Percentiles rank a stretch among this genome's conserved stretches.
phyloP scores from a whole-genome alignment of 2,113 vertebrate genomes.

The Peromyscus californicus region DNA sequence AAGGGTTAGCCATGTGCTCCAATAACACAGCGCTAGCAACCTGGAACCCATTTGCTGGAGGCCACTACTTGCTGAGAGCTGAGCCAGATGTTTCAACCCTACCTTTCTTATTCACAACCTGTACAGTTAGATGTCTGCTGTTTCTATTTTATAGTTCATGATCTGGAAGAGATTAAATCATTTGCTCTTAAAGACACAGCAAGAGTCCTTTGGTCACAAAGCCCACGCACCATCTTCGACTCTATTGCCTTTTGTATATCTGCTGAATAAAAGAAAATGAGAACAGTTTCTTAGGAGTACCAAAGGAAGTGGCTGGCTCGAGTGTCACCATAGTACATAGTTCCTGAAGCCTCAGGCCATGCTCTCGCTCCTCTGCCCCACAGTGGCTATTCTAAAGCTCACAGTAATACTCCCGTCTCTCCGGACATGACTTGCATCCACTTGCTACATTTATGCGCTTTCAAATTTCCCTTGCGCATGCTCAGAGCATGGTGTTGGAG shows the following conservation, averaged over 20 bases:
- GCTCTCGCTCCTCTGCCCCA: neutral
- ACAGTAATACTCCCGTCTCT: neutral
- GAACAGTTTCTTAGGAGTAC: neutral
- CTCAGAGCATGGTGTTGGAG: conserved; percentile 71
- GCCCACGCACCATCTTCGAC: neutral
- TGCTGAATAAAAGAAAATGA: conserved; percentile 30
- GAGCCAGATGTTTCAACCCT: neutral
- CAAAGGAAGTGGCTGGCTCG: neutral
- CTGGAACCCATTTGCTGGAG: neutral
- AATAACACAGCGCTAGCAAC: neutral
- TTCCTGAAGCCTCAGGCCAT: conserved; percentile 36
- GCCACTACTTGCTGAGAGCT: conserved; percentile 6
- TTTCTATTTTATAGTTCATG: conserved; percentile 20
- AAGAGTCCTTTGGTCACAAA: neutral
- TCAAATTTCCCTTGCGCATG: conserved; percentile 71
- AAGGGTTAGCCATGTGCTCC: neutral
- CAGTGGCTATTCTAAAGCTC: neutral
- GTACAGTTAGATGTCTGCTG: conserved; percentile 10
- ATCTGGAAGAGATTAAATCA: neutral
- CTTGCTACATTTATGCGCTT: conserved; percentile 64
- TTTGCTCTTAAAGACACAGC: neutral
- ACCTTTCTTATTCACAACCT: conserved; percentile 27
- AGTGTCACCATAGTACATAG: neutral
- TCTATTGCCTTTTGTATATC: neutral
- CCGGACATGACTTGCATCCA: conserved; percentile 55